Base-by-base conservation (phyloP, 2,113 vertebrate genomes). In the Chaetura pelagica region DNA sequence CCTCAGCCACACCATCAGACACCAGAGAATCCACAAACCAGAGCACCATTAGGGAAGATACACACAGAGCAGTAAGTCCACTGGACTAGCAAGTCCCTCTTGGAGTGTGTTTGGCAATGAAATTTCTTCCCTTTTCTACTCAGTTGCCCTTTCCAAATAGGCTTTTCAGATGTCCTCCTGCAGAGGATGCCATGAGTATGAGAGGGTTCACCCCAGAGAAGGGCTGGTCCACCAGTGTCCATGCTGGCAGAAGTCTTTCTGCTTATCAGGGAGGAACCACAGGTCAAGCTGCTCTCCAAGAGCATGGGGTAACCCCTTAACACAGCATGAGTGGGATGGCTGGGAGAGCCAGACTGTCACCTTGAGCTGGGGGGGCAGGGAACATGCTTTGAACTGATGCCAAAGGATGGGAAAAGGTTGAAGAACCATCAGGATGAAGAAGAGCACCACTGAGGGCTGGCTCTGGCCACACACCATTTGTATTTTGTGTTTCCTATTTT, bases 241-340 rank as follows among this genome's bases (percentile, higher is more conserved):
- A 0, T 7, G 51, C 34, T 15, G 57, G 20, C 27, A 12, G 52
- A 5, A 10, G 32, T 69, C 16, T 61, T 34, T 84, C 58, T 35
- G 35, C 35, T 38, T 16, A 6, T 15, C 44, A 22, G 34, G 23
- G 30, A 79, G 35, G 44, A 57, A 15, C 3, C 19, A 3, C 54
- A 38, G 57, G 17, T 16, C 48, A 35, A 19, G 24, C 10, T 27
- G 54, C 1, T 21, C 64, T 38, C 35, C 61, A 26, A 21, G 27
- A 35, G 3, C 5, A 0, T 0, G 7, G 44, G 23, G 4, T 6
- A 35, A 22, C 4, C 8, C 35, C 29, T 62, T 4, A 4, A 23
- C 2, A 6, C 23, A n/a, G 23, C 29, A 5, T 0, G 5, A 2
- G 54, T n/a, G 6, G 2, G 1, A 12, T 0, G 3, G 10, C 0